These are phyloP conservation scores for Sipha flava DNA, from an alignment of 1,140 invertebrate genomes.

Conservation along the genomic window DNA sequence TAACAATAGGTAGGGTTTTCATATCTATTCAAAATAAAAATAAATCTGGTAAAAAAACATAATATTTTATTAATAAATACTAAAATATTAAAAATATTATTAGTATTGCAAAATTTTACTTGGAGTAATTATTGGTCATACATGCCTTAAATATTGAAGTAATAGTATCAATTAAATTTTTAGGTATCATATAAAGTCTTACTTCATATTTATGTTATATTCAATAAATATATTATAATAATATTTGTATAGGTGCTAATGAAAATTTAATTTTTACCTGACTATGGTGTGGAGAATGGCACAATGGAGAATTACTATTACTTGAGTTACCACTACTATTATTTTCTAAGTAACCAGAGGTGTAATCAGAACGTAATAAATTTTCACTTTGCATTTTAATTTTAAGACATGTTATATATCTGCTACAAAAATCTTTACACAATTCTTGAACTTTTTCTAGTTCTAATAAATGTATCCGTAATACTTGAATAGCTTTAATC, in stretches of 20 bases:
- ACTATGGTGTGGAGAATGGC: conserved; percentile 39
- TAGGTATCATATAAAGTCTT: no score
- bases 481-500: conserved; percentile 95
- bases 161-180: no score
- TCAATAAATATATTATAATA: not conserved
- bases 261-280: conserved; percentile 36
- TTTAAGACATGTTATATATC: conserved; percentile 91
- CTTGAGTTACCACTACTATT: conserved; percentile 50
- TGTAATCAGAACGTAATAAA: conserved; percentile 65
- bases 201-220: not conserved
- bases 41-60: no score
- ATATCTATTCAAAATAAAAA: no score
- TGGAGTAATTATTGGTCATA: no score
- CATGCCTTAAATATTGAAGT: no score
- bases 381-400: conserved; percentile 96
- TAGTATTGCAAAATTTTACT: no score
- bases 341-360: conserved; percentile 45
- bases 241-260: conserved; percentile 32
- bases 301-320: conserved; percentile 47
- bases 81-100: no score
- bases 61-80: no score
- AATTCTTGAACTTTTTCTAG: conserved; percentile 93
- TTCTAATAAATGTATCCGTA: conserved; percentile 91
- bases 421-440: conserved; percentile 92
- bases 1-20: no score